Base-by-base conservation (phyloP, 2,888 invertebrate genomes). In the Acronicta psi region DNA sequence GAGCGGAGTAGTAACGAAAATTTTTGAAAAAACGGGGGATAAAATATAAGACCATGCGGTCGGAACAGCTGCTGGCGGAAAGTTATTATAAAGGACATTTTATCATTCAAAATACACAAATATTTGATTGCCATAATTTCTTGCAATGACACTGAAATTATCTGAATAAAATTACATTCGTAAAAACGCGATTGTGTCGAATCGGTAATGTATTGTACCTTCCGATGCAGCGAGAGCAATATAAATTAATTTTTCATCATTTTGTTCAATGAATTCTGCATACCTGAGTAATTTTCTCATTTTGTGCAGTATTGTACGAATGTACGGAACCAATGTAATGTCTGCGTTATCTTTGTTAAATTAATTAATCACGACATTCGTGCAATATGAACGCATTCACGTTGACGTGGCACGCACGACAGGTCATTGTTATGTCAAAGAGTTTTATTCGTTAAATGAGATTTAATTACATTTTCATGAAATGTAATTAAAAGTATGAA, bases 191-290 rank as follows among this genome's bases (percentile, higher is more conserved):
- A 44, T 41, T 6, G 10, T 49, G 29, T 52, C 44, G 8, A 16
- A 41, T n/a, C 14, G 2, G 14, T 42, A 54, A 60, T 47, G n/a
- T 41, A 53, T 62, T 50, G 29, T 7, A 16, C 45, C 38, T 42
- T 38, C 42, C 56, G 42, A 42, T 69, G 49, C 63, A 69, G 42
- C 20, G 36, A 16, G 41, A 41, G 57, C 61, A 75, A 69, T 69
- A 17, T 59, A 62, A 65, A 58, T 31, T 52, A 64, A 59, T 59
- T 62, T 69, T 72, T 75, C 57, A 73, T 75, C 46, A 64, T 64
- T 62, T 52, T 41, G 46, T 41, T 65, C 40, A 50, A 59, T 54
- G 50, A 47, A 58, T 69, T 52, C 40, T n/a, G 37, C 16, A 31
- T 54, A 50, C 25, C 23, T 36, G 17, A 17, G 47, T 52, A 57